A percentile compares a stretch with the other conserved stretches of the same genome.
Evolutionary conservation across 1,140 invertebrate genomes (phyloP).

Genomic region (Nylanderia fulva): DNA sequence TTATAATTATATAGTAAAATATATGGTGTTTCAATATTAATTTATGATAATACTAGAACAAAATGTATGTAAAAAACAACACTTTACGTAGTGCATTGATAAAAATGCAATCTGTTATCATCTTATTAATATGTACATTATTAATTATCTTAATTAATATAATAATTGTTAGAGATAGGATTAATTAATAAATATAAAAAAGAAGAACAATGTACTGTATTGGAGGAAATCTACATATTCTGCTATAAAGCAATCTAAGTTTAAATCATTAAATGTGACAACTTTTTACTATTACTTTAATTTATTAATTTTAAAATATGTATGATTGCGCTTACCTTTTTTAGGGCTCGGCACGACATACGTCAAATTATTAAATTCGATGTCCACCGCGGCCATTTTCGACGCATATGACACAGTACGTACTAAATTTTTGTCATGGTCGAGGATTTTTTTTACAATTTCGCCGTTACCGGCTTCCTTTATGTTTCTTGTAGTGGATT

Average conservation of each 20-base stretch:
- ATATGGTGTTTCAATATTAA: too few species aligned
- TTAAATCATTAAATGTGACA: neutral
- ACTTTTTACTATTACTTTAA: neutral
- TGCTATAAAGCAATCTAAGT: neutral
- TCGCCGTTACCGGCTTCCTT: neutral
- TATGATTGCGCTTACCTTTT: slow-evolving; percentile 85
- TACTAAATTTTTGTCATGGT: neutral
- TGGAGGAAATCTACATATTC: neutral
- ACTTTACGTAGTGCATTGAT: too few species aligned
- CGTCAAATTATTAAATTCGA: slow-evolving; percentile 90
- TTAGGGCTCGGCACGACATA: slow-evolving; percentile 89
- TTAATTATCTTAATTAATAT: too few species aligned
- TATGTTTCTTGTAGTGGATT: neutral
- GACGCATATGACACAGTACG: slow-evolving; percentile 45
- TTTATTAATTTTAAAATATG: neutral
- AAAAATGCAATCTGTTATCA: too few species aligned
- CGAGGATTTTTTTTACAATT: neutral
- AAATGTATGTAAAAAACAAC: too few species aligned
- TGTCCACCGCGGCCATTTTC: slow-evolving; percentile 87
- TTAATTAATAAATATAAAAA: neutral
- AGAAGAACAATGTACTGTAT: neutral
- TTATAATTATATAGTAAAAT: too few species aligned
- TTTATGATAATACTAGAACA: too few species aligned
- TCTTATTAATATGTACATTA: neutral
- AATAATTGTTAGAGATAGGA: neutral